Evolutionary conservation across 2,888 invertebrate species (phyloP).

Genomic region (Fragum fragum): DNA sequence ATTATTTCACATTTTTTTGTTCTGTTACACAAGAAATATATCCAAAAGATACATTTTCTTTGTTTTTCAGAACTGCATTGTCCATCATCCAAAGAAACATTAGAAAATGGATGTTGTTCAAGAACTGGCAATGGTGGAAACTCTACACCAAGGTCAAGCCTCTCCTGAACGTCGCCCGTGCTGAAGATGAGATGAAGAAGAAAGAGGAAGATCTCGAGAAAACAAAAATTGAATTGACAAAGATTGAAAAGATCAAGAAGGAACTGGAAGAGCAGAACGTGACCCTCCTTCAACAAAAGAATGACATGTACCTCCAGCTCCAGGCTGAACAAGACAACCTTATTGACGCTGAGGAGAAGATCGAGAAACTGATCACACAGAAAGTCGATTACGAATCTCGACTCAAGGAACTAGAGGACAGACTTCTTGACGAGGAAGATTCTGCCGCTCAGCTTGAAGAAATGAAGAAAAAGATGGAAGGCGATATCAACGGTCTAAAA

Average conservation of each 20-base stretch:
- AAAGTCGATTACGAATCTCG: slow-evolving; percentile 98
- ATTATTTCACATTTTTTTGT: too few species aligned
- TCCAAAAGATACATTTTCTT: neutral
- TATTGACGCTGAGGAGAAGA: slow-evolving; percentile 96
- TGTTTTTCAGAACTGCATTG: slow-evolving; percentile 92
- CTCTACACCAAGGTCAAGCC: slow-evolving; percentile 94
- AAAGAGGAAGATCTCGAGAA: slow-evolving; percentile 98
- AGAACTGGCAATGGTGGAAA: slow-evolving; percentile 99
- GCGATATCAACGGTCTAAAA: slow-evolving; percentile 97
- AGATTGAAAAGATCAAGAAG: slow-evolving; percentile 98
- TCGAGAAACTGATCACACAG: slow-evolving; percentile 97
- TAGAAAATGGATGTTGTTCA: slow-evolving; percentile 99
- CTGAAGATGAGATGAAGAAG: slow-evolving; percentile 99
- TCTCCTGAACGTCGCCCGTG: slow-evolving; percentile 98
- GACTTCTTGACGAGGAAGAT: slow-evolving; percentile 98
- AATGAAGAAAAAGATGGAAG: slow-evolving; percentile 98
- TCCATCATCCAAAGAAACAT: slow-evolving; percentile 99
- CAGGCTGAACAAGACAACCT: slow-evolving; percentile 97
- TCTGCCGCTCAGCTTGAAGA: slow-evolving; percentile 97
- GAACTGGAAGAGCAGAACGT: slow-evolving; percentile 97
- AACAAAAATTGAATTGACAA: slow-evolving; percentile 97
- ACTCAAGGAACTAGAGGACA: slow-evolving; percentile 98
- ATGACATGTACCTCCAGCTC: slow-evolving; percentile 94
- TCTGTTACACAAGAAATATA: too few species aligned
- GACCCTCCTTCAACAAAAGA: slow-evolving; percentile 97